These are phyloP conservation scores for Coleophora flavipennella DNA, from an alignment of 2,888 invertebrate species.

Conservation along the genomic window DNA sequence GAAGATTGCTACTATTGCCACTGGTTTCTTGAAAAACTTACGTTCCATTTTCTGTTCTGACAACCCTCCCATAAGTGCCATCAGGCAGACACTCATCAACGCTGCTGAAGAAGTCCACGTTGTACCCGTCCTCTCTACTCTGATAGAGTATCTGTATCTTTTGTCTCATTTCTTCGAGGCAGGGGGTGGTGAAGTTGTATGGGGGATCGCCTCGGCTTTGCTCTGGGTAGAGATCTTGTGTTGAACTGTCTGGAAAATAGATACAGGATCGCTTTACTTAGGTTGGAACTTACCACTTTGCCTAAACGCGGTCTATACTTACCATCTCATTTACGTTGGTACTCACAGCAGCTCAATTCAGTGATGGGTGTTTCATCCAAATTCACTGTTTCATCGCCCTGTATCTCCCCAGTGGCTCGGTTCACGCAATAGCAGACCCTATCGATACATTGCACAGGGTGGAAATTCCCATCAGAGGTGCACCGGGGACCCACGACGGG, in stretches of 20 bases:
- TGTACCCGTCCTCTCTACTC: conserved; percentile 43
- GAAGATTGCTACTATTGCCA: no score
- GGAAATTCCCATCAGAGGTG: conserved; percentile 76
- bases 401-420: conserved; percentile 59
- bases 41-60: conserved; percentile 32
- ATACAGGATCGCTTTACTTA: no score
- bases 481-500: conserved; percentile 71
- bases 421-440: conserved; percentile 76
- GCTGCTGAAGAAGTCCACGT: conserved; percentile 35
- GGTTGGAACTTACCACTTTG: no score
- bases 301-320: no score
- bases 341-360: conserved; percentile 61
- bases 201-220: conserved; percentile 32
- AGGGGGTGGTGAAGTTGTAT: conserved; percentile 49
- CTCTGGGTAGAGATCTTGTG: conserved; percentile 40
- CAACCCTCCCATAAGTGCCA: conserved; percentile 41
- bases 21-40: no score
- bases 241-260: conserved; percentile 36
- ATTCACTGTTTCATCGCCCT: conserved; percentile 27
- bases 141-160: conserved; percentile 27
- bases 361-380: conserved; percentile 40
- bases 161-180: conserved; percentile 29
- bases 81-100: conserved; percentile 46
- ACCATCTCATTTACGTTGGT: no score
- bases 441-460: conserved; percentile 76